These are phyloP conservation scores for Neodiprion lecontei DNA, from an alignment of 1,140 invertebrate genomes.

Conservation along the genomic window DNA sequence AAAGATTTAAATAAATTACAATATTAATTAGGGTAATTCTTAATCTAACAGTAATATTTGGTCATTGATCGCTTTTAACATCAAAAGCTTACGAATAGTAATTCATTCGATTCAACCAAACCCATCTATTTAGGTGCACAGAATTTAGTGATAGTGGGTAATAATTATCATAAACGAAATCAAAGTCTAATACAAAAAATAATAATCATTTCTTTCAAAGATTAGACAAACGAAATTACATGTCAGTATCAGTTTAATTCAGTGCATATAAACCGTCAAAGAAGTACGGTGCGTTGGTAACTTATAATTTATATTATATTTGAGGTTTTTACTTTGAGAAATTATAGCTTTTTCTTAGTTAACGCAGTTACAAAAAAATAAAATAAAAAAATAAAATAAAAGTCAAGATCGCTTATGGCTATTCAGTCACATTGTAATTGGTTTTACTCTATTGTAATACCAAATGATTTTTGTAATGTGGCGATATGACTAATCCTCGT, in stretches of 20 bases:
- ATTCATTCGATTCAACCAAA: too few relatives aligned
- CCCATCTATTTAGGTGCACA: too few relatives aligned
- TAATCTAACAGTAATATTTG: conserved; percentile 59
- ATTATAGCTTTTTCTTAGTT: too few relatives aligned
- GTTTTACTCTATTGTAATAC: too few relatives aligned
- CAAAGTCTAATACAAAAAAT: not conserved
- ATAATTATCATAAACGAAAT: not conserved
- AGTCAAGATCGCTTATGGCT: not conserved
- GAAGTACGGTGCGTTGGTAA: conserved; percentile 3
- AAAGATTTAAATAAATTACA: conserved; percentile 57
- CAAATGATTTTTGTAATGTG: too few relatives aligned
- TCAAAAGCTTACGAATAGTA: too few relatives aligned
- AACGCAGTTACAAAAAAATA: too few relatives aligned
- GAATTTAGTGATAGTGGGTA: too few relatives aligned
- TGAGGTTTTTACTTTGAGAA: not conserved
- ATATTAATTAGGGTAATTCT: conserved; percentile 44
- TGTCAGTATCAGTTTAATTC: not conserved
- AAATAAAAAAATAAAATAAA: not conserved
- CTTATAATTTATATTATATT: not conserved
- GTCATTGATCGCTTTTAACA: conserved; percentile 48
- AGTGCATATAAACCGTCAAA: not conserved
- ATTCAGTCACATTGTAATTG: not conserved
- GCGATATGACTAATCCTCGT: too few relatives aligned
- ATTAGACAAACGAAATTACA: not conserved
- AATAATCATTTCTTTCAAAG: not conserved